A percentile compares a stretch with the other conserved stretches of the same genome.
These are phyloP conservation scores for Lordiphosa clarofinis DNA, from an alignment of 1,140 invertebrate genomes.

Conservation along the genomic window DNA sequence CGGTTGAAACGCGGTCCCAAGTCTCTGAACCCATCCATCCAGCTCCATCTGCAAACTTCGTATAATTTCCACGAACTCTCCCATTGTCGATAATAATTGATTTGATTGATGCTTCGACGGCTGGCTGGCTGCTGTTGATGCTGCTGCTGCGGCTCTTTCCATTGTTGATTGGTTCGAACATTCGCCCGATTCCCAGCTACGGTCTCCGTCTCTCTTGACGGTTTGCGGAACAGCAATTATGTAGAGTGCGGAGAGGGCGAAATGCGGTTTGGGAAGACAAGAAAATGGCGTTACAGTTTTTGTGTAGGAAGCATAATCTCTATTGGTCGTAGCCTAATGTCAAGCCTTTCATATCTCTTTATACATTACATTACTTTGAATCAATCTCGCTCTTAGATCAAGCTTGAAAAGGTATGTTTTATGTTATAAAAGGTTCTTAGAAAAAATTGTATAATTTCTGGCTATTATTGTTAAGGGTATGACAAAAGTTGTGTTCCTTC, in stretches of 20 bases:
- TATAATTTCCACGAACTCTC: conserved; percentile 70
- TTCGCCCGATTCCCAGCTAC: not conserved
- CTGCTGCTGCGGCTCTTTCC: conserved; percentile 31
- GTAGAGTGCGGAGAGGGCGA: conserved; percentile 2
- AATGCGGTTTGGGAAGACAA: conserved; percentile 7
- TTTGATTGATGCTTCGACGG: conserved; percentile 78
- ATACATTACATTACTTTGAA: no score
- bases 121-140: conserved; percentile 23
- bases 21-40: conserved; percentile 8
- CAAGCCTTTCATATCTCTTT: no score
- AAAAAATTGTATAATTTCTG: no score
- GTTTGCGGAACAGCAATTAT: conserved; percentile 22
- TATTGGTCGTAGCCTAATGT: no score
- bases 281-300: conserved; percentile 30
- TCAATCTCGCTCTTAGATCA: no score
- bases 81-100: conserved; percentile 77
- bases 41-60: conserved; percentile 23
- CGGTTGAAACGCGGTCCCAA: conserved; percentile 37
- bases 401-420: no score
- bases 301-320: no score
- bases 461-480: no score
- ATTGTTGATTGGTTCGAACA: conserved; percentile 52
- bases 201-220: conserved; percentile 11
- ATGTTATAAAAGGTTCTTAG: no score
- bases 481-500: no score